Base-by-base conservation (phyloP, 2,888 invertebrate species). In the Altica lythri region DNA sequence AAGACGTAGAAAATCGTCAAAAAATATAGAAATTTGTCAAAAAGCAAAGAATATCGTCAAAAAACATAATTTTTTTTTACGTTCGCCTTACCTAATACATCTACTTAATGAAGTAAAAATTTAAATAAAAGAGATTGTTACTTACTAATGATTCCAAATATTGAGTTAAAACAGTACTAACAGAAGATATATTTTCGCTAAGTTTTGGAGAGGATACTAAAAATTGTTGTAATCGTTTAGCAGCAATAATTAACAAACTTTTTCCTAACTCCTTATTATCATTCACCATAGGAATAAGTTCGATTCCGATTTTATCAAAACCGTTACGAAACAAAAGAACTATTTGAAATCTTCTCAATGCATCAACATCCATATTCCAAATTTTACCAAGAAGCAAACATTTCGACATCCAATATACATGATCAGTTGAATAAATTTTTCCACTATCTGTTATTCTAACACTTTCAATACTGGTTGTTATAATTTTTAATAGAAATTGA, bases 201-300 rank as follows among this genome's bases (percentile, higher is more conserved):
- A 83, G 80, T 70, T 78, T 77, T 59, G 75, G 83, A 55, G 83
- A 82, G 65, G 77, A 83, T 64, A 78, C 82, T 64, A 86, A 80
- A 62, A 81, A 84, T 37, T 85, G 81, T 72, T 86, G 85, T 55
- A 95, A 76, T 60, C 95, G 81, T 71, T 89, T 86, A 4, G 90
- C 92, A n/a, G 89, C 90, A 48, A 95, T 84, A 17, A 86, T 83
- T 17, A 95, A 75, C 53, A 96, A 78, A 59, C 88, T 83, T 1
- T 83, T 79, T 6, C 91, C 85, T 83, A 95, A 57, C 34, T 81
- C 76, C 64, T 84, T 84, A n/a, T 84, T 83, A 57, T 90, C 86
- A 50, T 81, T 82, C 3, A 93, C 82, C 13, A 84, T 78, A 9
- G 82, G 75, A 19, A 90, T 76, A 43, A 88, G 78, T 78, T 87